Evolutionary conservation across 1,140 invertebrate species (phyloP), one percentile per base, ranked within the genome.

Genomic region (Streblospio benedicti): DNA sequence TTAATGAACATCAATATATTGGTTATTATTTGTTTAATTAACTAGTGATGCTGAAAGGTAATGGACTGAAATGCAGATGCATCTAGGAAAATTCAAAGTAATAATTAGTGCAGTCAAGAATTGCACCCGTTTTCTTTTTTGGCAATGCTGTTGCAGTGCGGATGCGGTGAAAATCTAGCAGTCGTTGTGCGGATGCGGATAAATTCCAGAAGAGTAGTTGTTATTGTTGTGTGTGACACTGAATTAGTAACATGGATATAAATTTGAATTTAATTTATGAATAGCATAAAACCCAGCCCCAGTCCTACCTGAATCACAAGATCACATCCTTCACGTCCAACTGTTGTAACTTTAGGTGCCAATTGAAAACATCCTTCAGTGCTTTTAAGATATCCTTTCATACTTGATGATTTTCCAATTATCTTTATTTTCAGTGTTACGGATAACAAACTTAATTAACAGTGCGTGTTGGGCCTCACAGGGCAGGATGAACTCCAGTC

Each of bases 241-340:
- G 9, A 9, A 38, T n/a, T 9, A 38, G 35, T 9, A 9, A 49
- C 25, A 16, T 14, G 6, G 9, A 49, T 49, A 49, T 49, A 49
- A 49, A 16, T 27, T 14, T 49, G 6, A 49, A 49, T 18, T 14
- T 9, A 9, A 49, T 9, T 9, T 38, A 9, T 38, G n/a, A 38
- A 9, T 9, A n/a, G 9, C 9, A 38, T 38, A 38, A n/a, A n/a
- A n/a, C n/a, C n/a, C n/a, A n/a, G n/a, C 35, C n/a, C 9, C 9
- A 9, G 54, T 41, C 56, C 62, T 68, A 78, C 76, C 72, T 75
- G 69, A 33, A 78, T 69, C 12, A 66, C 67, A 23, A 78, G 63
- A 65, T 77, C 77, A 69, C 76, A 77, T 27, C 70, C 69, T 62
- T 78, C 77, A 59, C 71, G 63, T 51, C 77, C 77, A 55, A 79